A percentile compares a stretch with the other conserved stretches of the same genome.
These are phyloP conservation scores for Drosophila orena DNA, from an alignment of 1,140 invertebrate genomes.

Conservation along the genomic window DNA sequence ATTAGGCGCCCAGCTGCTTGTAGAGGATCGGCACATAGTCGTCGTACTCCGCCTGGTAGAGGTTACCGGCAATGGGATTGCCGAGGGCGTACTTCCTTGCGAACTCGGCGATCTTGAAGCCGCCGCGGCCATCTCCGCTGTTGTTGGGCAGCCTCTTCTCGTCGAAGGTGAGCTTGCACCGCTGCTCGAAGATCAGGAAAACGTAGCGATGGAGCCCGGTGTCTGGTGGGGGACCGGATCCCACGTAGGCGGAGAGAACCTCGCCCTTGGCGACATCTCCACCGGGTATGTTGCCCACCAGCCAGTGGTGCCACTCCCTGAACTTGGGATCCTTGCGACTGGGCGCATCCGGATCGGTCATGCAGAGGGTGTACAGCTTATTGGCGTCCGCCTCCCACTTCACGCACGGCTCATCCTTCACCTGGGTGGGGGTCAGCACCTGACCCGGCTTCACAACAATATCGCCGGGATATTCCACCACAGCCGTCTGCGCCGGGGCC, in stretches of 20 bases:
- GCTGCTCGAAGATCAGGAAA: conserved; percentile 94
- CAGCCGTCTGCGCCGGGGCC: conserved; percentile 45
- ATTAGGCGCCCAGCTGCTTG: conserved; percentile 72
- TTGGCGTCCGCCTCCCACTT: conserved; percentile 88
- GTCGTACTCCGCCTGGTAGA: conserved; percentile 95
- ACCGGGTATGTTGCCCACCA: conserved; percentile 96
- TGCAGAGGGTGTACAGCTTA: conserved; percentile 91
- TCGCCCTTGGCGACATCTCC: conserved; percentile 90
- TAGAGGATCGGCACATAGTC: conserved; percentile 91
- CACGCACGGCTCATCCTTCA: conserved; percentile 89
- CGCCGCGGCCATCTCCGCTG: conserved; percentile 89
- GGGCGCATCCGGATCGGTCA: conserved; percentile 87
- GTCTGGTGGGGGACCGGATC: conserved; percentile 93
- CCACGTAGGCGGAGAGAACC: conserved; percentile 92
- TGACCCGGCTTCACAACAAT: conserved; percentile 88
- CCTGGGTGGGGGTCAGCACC: conserved; percentile 89
- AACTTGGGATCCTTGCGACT: conserved; percentile 91
- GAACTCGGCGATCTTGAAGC: conserved; percentile 92
- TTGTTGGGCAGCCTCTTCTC: conserved; percentile 86
- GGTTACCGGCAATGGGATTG: conserved; percentile 93
- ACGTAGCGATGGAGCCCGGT: conserved; percentile 96
- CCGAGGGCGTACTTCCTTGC: conserved; percentile 91
- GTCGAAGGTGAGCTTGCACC: conserved; percentile 66
- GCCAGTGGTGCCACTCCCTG: conserved; percentile 97
- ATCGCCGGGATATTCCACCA: conserved; percentile 67